These are phyloP conservation scores for Crocidura indochinensis DNA, from an alignment of 2,797 vertebrate species.

Conservation along the genomic window DNA sequence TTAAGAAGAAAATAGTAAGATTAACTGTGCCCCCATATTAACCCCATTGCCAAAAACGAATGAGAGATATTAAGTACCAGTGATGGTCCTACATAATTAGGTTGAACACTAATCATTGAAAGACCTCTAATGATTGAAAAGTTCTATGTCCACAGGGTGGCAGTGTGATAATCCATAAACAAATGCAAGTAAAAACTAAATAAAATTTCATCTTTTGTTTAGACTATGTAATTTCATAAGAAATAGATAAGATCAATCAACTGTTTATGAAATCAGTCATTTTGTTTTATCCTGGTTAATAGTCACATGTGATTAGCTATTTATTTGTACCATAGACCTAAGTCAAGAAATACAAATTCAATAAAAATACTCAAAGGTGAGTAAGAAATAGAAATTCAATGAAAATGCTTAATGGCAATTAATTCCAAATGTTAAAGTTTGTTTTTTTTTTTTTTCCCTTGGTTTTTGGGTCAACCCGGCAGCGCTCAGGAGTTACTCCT, in stretches of 20 bases:
- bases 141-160: conserved; percentile 87
- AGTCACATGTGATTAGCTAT: neutral
- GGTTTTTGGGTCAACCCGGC: no score
- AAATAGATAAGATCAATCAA: conserved; percentile 6
- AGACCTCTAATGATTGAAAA: conserved; percentile 34
- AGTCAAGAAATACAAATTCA: neutral
- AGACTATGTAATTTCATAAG: neutral
- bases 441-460: no score
- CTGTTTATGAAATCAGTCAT: neutral
- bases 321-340: neutral
- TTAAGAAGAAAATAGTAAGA: neutral
- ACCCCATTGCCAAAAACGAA: neutral
- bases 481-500: no score
- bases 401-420: conserved; percentile 18
- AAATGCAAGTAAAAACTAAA: neutral
- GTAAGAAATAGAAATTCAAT: conserved; percentile 36
- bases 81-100: neutral
- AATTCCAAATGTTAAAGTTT: neutral
- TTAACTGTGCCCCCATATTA: neutral
- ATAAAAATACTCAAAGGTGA: no score
- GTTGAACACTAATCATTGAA: neutral
- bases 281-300: conserved; percentile 1
- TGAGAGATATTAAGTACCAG: neutral
- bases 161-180: conserved; percentile 84
- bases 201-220: conserved; percentile 47